phyloP scores from a whole-genome alignment of 2,888 invertebrate genomes.

The Cyclophora albipunctata region DNA sequence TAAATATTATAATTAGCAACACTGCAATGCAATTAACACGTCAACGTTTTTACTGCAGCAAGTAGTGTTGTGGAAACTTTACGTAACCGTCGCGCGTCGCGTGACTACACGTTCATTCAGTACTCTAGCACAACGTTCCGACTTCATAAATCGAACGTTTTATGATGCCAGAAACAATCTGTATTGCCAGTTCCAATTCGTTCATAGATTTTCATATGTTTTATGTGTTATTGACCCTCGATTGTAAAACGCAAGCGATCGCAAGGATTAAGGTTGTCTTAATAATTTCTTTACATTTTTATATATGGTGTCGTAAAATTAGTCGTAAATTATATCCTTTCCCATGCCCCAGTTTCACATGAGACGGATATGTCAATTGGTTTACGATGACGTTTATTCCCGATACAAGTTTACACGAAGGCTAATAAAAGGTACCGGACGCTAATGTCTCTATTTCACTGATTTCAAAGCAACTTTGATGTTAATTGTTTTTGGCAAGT shows the following conservation, averaged over 20 bases:
- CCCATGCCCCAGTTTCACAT: no score
- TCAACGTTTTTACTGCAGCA: constrained; percentile 60
- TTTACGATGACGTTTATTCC: background rate
- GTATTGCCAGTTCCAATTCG: constrained; percentile 9
- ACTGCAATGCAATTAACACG: constrained; percentile 64
- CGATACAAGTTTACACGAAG: background rate
- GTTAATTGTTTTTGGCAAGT: constrained; percentile 7
- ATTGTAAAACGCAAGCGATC: no score
- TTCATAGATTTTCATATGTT: background rate
- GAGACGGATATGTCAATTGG: constrained; percentile 1
- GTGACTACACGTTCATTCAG: constrained; percentile 64
- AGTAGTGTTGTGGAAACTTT: constrained; percentile 59
- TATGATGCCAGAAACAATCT: constrained; percentile 16
- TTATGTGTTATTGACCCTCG: no score
- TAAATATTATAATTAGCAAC: constrained; percentile 49
- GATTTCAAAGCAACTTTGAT: background rate
- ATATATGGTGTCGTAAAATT: no score
- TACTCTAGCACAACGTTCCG: constrained; percentile 18
- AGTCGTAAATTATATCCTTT: no score
- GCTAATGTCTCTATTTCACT: background rate
- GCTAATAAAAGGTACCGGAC: constrained; percentile 1
- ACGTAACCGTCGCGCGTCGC: constrained; percentile 65
- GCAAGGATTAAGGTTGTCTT: no score
- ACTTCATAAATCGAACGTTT: constrained; percentile 13
- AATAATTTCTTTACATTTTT: no score